Percentiles rank a stretch among this genome's conserved stretches.
Conservation (phyloP, 2,113 vertebrate genomes). For the Paradisaea rubra region DNA sequence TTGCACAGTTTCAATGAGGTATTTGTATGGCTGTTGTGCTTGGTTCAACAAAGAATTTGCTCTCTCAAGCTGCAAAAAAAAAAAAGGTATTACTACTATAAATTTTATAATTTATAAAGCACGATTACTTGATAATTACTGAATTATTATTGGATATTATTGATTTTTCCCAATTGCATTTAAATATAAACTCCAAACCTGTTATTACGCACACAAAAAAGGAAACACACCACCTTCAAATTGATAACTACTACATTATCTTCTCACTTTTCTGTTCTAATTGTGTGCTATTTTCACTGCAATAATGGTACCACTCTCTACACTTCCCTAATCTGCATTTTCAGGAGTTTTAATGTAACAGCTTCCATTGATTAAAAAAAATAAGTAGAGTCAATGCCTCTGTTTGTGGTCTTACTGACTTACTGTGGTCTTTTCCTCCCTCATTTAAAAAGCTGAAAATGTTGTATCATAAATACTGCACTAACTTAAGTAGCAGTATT, state of each 20-base stretch:
- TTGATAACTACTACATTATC: background rate
- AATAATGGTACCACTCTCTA: background rate
- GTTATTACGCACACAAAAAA: background rate
- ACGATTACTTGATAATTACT: background rate
- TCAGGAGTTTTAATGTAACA: background rate
- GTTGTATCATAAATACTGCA: background rate
- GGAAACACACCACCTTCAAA: background rate
- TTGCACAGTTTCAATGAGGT: conserved; percentile 87
- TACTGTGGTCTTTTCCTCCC: background rate
- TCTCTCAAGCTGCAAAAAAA: conserved; percentile 76
- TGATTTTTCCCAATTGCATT: background rate
- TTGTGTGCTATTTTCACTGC: background rate
- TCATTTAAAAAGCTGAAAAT: background rate
- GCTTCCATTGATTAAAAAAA: background rate
- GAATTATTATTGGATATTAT: background rate
- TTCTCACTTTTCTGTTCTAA: background rate
- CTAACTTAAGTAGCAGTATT: background rate
- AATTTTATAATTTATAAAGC: background rate
- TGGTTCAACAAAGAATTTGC: conserved; percentile 86
- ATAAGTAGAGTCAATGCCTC: background rate
- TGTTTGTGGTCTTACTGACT: background rate
- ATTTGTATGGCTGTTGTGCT: conserved; percentile 91
- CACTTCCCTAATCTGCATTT: background rate
- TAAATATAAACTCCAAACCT: background rate
- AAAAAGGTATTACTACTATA: background rate